These are phyloP conservation scores for Clusia tigrina DNA, from an alignment of 2,888 invertebrate species.

Conservation along the genomic window DNA sequence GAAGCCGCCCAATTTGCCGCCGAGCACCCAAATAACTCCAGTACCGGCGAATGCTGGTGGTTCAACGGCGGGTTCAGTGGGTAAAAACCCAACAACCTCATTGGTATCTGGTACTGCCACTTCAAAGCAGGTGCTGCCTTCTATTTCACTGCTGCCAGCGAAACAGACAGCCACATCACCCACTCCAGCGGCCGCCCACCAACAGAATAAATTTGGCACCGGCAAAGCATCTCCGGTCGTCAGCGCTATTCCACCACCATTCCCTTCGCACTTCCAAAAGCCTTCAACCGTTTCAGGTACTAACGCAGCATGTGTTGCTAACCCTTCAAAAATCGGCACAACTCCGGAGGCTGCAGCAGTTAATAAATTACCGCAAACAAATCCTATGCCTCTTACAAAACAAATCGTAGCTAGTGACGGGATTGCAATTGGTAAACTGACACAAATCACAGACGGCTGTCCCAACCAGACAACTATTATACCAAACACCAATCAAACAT, in stretches of 20 bases:
- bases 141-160: constrained; percentile 46
- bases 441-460: constrained; percentile 15
- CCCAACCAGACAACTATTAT: constrained; percentile 24
- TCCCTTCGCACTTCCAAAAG: constrained; percentile 44
- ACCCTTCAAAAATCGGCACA: constrained; percentile 25
- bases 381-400: constrained; percentile 45
- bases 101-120: constrained; percentile 13
- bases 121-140: constrained; percentile 37
- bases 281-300: constrained; percentile 25
- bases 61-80: background rate
- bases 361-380: constrained; percentile 40
- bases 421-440: constrained; percentile 13
- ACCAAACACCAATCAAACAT: constrained; percentile 22
- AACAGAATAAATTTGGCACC: constrained; percentile 43
- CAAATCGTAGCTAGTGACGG: constrained; percentile 34
- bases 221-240: constrained; percentile 40
- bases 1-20: constrained; percentile 49
- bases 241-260: constrained; percentile 41
- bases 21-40: constrained; percentile 50
- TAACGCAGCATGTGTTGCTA: constrained; percentile 13
- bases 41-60: constrained; percentile 36
- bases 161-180: constrained; percentile 38
- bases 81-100: constrained; percentile 16
- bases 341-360: constrained; percentile 34
- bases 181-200: constrained; percentile 42